A percentile compares a stretch with the other conserved stretches of the same genome.
These are phyloP conservation scores for Ptilodon capucinus DNA, from an alignment of 2,888 invertebrate species.

Conservation along the genomic window DNA sequence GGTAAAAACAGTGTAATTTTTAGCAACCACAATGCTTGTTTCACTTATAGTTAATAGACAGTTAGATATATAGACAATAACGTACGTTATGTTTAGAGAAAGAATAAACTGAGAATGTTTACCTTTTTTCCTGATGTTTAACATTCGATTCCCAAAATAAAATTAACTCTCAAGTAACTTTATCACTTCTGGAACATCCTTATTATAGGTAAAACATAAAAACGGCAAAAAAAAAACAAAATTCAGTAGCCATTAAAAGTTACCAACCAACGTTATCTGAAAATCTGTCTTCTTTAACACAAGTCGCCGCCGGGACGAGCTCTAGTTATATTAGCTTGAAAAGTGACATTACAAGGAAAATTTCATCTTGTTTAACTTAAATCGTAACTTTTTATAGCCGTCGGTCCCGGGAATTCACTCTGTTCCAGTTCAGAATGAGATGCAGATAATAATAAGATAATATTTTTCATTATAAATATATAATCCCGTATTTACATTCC, in stretches of 20 bases:
- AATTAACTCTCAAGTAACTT: too few species aligned
- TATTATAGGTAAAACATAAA: conserved; percentile 16
- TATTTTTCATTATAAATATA: conserved; percentile 16
- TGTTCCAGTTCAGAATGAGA: conserved; percentile 26
- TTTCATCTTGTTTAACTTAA: conserved; percentile 59
- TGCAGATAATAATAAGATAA: conserved; percentile 21
- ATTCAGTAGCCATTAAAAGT: conserved; percentile 37
- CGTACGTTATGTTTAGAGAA: too few species aligned
- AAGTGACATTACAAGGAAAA: conserved; percentile 59
- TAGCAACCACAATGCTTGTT: too few species aligned
- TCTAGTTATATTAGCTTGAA: conserved; percentile 46
- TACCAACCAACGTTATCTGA: conserved; percentile 43
- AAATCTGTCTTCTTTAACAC: conserved; percentile 43
- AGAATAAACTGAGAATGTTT: too few species aligned
- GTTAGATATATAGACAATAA: too few species aligned
- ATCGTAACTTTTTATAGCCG: conserved; percentile 57
- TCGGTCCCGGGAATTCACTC: conserved; percentile 41
- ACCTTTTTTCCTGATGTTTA: too few species aligned
- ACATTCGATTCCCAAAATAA: too few species aligned
- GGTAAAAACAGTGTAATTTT: too few species aligned
- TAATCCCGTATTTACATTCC: conserved; percentile 1
- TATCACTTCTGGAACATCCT: neutral
- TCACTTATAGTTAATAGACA: too few species aligned
- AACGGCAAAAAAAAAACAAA: conserved; percentile 18
- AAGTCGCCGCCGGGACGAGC: conserved; percentile 36